Percentiles rank a stretch among this genome's conserved stretches.
Evolutionary conservation across 2,888 invertebrate genomes (phyloP).

Genomic region (Catonia carolina): DNA sequence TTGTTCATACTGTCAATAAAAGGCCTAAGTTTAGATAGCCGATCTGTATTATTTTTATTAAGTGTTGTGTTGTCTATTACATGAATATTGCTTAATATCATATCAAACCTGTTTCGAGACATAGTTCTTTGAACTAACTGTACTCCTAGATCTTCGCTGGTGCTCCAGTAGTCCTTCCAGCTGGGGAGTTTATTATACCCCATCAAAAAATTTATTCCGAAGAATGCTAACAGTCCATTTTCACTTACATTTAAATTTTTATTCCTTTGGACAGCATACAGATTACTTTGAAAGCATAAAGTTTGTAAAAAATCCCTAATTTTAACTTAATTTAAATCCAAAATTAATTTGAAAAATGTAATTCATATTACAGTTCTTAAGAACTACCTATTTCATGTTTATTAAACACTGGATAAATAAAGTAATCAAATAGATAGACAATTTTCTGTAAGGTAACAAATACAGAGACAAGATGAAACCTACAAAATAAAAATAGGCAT

Average conservation of each 20-base stretch:
- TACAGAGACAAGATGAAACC: too few species aligned
- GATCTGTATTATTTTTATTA: too few species aligned
- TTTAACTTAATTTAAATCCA: too few species aligned
- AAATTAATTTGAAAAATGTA: too few species aligned
- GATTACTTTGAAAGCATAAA: background rate
- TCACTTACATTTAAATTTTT: background rate
- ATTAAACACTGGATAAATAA: too few species aligned
- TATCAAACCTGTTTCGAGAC: background rate
- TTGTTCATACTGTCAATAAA: too few species aligned
- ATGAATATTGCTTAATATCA: background rate
- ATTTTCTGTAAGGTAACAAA: too few species aligned
- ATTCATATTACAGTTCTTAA: too few species aligned
- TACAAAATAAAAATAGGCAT: too few species aligned
- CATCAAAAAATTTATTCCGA: background rate
- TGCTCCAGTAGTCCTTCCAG: background rate
- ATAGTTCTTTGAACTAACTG: background rate
- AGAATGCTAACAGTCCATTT: background rate
- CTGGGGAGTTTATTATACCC: background rate
- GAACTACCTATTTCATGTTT: too few species aligned
- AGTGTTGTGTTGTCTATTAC: background rate
- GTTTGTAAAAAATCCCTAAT: background rate
- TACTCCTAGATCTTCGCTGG: background rate
- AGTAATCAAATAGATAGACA: too few species aligned
- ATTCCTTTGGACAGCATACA: background rate
- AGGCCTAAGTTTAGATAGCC: too few species aligned